Evolutionary conservation across 2,113 vertebrate species (phyloP), one percentile per base, ranked within the genome.

Genomic region (Glaucidium brasilianum): DNA sequence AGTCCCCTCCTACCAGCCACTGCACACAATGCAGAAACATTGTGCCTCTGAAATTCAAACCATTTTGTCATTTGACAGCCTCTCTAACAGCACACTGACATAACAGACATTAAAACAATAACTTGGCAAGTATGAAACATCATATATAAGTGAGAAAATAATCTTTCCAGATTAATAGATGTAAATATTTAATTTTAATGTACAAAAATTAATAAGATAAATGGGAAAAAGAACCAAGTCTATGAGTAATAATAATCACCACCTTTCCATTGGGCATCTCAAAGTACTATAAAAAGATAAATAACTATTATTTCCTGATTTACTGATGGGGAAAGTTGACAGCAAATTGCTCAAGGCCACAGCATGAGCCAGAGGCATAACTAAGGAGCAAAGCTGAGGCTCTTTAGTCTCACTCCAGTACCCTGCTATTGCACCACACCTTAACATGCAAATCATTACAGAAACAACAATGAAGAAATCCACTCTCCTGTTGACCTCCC

Each of bases 161-260:
- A 43, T 43, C 19, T 66, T 92, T 19, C 29, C 64, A 73, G 32
- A 82, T 11, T 56, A 39, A 32, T 27, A 77, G 2, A 73, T 18
- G 4, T 37, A 85, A 92, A 56, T 66, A 91, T 67, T 79, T 85
- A 50, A 84, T 41, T 93, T 50, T n/a, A 58, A 90, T 16, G 21
- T 62, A 43, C 11, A 76, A 53, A 88, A 92, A 32, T 34, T 68
- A 59, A 32, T 41, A 21, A 29, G 26, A 58, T 15, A 74, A 60
- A 15, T 8, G 18, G n/a, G 41, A 35, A 77, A 91, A 83, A 81
- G 1, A 60, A 10, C 0, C 0, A 4, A 85, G 25, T n/a, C 25
- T 60, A 55, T 43, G 25, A 64, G 27, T 30, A 79, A 58, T 7
- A 77, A n/a, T 7, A 69, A 22, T 41, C 15, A 32, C 9, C 58